Evolutionary conservation across 2,797 vertebrate genomes (phyloP).

Genomic region (Galago senegalensis): DNA sequence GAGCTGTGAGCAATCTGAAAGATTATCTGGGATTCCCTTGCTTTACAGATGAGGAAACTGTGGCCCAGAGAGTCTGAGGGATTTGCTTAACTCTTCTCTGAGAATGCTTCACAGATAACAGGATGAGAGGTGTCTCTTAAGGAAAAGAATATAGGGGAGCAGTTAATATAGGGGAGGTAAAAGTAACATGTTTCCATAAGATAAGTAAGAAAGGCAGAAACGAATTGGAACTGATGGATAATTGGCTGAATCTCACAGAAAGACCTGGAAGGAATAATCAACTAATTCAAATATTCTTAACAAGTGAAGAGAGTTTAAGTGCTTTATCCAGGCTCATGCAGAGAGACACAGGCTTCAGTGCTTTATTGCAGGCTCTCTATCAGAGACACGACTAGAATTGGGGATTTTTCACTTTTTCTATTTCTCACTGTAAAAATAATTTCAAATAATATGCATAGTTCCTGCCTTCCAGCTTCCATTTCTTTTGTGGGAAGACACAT

Average conservation of each 20-base stretch:
- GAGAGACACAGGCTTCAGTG: no score
- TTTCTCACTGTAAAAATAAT: conserved; percentile 15
- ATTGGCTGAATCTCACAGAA: not conserved
- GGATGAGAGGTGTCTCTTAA: not conserved
- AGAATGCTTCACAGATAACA: not conserved
- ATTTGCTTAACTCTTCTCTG: conserved; percentile 35
- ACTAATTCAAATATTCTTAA: conserved; percentile 28
- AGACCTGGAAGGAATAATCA: not conserved
- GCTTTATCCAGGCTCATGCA: not conserved
- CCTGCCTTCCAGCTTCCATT: not conserved
- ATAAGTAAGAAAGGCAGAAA: not conserved
- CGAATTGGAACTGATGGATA: not conserved
- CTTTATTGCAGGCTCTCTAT: not conserved
- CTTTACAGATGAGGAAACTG: not conserved
- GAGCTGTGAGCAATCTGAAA: not conserved
- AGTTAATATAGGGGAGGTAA: not conserved
- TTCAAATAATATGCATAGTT: not conserved
- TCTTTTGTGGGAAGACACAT: not conserved
- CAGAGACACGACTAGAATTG: not conserved
- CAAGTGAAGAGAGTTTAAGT: not conserved
- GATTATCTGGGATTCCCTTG: not conserved
- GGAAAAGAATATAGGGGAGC: conserved; percentile 8
- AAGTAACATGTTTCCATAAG: not conserved
- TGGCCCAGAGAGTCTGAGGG: not conserved
- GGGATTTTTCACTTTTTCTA: not conserved